A percentile compares a stretch with the other conserved stretches of the same genome.
phyloP scores from a whole-genome alignment of 1,140 invertebrate genomes.

The Muscidifurax raptorellus region DNA sequence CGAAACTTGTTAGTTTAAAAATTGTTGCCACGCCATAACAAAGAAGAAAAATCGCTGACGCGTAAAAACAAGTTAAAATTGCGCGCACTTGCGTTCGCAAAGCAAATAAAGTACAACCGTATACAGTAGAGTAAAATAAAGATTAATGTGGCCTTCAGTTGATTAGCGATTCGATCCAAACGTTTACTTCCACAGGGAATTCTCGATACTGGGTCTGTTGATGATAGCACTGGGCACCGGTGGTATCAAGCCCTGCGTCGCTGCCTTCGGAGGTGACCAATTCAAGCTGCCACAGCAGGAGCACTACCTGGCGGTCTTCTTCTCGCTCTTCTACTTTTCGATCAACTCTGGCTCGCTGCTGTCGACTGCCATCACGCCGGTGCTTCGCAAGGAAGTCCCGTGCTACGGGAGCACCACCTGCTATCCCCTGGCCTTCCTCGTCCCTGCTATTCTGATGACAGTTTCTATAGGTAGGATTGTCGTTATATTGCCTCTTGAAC shows the following conservation, averaged over 20 bases:
- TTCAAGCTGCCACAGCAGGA: constrained; percentile 88
- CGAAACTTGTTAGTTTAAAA: no score
- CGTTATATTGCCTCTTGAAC: constrained; percentile 11
- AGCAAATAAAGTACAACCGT: no score
- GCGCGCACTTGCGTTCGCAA: no score
- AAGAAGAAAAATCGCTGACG: no score
- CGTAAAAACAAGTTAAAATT: no score
- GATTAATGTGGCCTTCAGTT: no score
- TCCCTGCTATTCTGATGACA: constrained; percentile 92
- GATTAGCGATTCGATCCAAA: no score
- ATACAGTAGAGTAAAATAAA: no score
- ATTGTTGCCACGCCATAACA: no score
- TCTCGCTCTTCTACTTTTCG: constrained; percentile 95
- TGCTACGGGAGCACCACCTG: constrained; percentile 90
- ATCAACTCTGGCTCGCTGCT: constrained; percentile 95
- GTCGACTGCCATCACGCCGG: constrained; percentile 92
- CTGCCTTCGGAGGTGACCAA: constrained; percentile 98
- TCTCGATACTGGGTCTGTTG: constrained; percentile 86
- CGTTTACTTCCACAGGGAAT: constrained; percentile 78
- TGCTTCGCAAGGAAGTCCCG: constrained; percentile 86
- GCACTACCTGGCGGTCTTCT: constrained; percentile 87
- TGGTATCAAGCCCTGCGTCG: constrained; percentile 98
- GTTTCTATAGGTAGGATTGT: constrained; percentile 84
- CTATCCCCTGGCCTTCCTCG: constrained; percentile 93
- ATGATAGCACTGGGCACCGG: constrained; percentile 94